Evolutionary conservation across 2,797 vertebrate species (phyloP).

Genomic region (Pantherophis vulpinus): DNA sequence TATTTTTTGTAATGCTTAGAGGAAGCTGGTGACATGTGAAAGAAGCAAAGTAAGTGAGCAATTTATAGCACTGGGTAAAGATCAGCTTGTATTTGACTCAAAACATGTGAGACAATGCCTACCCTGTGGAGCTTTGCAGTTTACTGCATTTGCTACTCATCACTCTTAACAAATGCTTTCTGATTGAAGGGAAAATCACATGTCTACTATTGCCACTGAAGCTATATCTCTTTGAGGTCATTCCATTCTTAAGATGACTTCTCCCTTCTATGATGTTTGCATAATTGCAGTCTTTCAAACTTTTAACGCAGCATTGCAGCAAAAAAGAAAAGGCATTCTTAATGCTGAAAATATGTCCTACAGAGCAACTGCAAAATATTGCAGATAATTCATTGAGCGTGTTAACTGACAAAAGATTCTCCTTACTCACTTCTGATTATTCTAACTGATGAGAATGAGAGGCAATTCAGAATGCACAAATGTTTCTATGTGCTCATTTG

Average conservation of each 20-base stretch:
- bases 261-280: not conserved
- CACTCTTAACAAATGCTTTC: not conserved
- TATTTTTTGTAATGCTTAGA: conserved; percentile 8
- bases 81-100: conserved; percentile 21
- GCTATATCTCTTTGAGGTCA: not conserved
- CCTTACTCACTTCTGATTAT: not conserved
- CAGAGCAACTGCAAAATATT: not conserved
- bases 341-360: not conserved
- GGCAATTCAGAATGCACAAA: not conserved
- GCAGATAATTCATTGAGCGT: not conserved
- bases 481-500: conserved; percentile 24
- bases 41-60: conserved; percentile 30
- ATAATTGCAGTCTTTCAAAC: not conserved
- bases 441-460: not conserved
- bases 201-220: not conserved
- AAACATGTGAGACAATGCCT: conserved; percentile 27
- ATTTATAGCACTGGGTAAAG: conserved; percentile 31
- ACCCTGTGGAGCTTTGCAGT: conserved; percentile 5
- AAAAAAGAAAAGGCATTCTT: not conserved
- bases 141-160: not conserved
- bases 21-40: conserved; percentile 23
- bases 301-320: not conserved
- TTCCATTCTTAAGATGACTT: not conserved
- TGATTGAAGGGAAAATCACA: conserved; percentile 27
- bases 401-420: not conserved